phyloP scores from a whole-genome alignment of 1,140 invertebrate species.

The Drosophila quadrilineata region DNA sequence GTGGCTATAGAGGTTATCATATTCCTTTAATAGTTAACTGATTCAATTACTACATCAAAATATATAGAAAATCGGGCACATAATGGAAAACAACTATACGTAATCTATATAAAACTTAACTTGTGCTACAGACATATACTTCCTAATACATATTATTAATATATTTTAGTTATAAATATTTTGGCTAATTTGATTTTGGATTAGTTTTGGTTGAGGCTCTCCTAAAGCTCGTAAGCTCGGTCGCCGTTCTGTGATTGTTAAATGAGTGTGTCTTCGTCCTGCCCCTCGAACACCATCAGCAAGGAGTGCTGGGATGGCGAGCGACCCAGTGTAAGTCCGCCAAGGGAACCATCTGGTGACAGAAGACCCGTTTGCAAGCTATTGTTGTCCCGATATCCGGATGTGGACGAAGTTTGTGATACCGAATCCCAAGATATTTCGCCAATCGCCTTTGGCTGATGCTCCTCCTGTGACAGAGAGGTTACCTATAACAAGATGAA shows the following conservation, averaged over 20 bases:
- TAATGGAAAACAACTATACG: constrained; percentile 45
- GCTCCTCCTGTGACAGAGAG: constrained; percentile 66
- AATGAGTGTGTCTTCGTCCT: constrained; percentile 89
- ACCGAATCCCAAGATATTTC: constrained; percentile 91
- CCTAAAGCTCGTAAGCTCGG: constrained; percentile 70
- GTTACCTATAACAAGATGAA: constrained; percentile 50
- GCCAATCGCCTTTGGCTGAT: constrained; percentile 72
- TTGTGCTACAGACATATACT: constrained; percentile 20
- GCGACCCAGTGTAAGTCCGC: constrained; percentile 74
- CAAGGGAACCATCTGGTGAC: constrained; percentile 82
- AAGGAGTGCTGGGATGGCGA: constrained; percentile 86
- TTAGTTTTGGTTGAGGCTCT: constrained; percentile 8
- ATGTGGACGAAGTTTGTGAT: constrained; percentile 89
- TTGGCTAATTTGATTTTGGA: neutral
- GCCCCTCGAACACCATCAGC: constrained; percentile 86
- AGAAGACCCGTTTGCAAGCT: constrained; percentile 83
- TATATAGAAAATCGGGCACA: constrained; percentile 58
- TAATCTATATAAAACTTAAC: constrained; percentile 57
- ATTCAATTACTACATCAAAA: constrained; percentile 16
- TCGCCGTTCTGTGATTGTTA: constrained; percentile 82
- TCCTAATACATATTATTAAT: too few species aligned
- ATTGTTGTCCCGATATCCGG: constrained; percentile 87
- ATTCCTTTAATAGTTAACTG: constrained; percentile 41
- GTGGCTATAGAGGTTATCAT: constrained; percentile 41
- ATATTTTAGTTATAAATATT: too few species aligned